Evolutionary conservation across 2,113 vertebrate genomes (phyloP).

Genomic region (Edolisoma coerulescens): DNA sequence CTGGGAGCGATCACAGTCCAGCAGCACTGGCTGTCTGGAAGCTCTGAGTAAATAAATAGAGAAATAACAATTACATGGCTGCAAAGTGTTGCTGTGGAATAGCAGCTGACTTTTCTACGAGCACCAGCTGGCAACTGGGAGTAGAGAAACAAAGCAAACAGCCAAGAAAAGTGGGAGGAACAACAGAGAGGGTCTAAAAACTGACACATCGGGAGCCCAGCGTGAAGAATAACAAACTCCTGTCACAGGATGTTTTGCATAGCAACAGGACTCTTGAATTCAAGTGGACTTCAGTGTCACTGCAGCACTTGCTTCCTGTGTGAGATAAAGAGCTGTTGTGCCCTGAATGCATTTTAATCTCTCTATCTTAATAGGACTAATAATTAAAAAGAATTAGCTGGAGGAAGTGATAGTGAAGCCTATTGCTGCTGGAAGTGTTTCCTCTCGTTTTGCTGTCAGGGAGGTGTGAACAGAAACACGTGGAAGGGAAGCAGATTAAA

Average conservation of each 20-base stretch:
- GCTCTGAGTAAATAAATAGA: neutral
- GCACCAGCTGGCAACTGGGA: constrained; percentile 42
- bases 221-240: neutral
- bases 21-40: neutral
- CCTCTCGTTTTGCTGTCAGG: neutral
- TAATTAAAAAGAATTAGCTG: neutral
- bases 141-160: constrained; percentile 33
- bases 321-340: neutral
- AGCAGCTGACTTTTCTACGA: neutral
- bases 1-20: neutral
- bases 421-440: constrained; percentile 2
- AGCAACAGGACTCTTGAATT: constrained; percentile 38
- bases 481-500: neutral
- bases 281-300: neutral
- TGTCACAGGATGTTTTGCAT: constrained; percentile 38
- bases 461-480: neutral
- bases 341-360: constrained; percentile 10
- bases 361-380: constrained; percentile 29
- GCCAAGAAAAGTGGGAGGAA: constrained; percentile 22
- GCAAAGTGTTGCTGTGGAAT: neutral
- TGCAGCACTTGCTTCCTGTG: constrained; percentile 21
- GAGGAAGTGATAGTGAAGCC: neutral
- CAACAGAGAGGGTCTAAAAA: constrained; percentile 4
- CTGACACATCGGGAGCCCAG: neutral
- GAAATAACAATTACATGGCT: neutral